Conservation (phyloP, 1,140 invertebrate genomes). For the Diachasma alloeum region DNA sequence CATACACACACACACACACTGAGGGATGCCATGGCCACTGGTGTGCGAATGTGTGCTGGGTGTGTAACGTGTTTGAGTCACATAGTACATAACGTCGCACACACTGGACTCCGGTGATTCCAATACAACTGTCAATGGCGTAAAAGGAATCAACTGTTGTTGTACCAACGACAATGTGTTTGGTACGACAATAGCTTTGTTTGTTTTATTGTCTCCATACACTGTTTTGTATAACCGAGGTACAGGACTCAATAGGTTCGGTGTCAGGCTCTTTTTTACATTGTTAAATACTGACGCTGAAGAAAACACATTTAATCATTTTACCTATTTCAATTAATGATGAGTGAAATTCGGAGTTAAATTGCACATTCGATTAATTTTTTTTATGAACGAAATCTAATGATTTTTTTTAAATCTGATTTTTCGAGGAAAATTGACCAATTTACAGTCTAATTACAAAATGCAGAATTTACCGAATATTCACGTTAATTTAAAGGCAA, state of each 20-base stretch:
- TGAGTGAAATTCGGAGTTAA: not conserved
- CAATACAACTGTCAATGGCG: conserved; percentile 17
- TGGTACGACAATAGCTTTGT: conserved; percentile 11
- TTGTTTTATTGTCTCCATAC: conserved; percentile 15
- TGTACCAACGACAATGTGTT: conserved; percentile 6
- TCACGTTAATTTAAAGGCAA: no score
- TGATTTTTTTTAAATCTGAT: no score
- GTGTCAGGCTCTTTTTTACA: not conserved
- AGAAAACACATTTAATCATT: not conserved
- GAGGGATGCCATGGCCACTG: no score
- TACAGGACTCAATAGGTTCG: conserved; percentile 3
- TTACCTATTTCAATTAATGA: not conserved
- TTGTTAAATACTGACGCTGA: not conserved
- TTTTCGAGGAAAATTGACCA: no score
- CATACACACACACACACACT: not conserved
- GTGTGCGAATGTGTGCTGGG: not conserved
- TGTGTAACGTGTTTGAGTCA: not conserved
- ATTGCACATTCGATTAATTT: not conserved
- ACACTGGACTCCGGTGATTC: conserved; percentile 11
- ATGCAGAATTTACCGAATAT: no score
- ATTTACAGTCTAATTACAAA: no score
- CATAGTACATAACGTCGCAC: not conserved
- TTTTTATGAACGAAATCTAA: no score
- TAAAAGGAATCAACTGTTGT: conserved; percentile 15
- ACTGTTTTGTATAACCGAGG: conserved; percentile 2